Base-by-base conservation (phyloP, 2,888 invertebrate genomes). In the Lathronympha strigana region DNA sequence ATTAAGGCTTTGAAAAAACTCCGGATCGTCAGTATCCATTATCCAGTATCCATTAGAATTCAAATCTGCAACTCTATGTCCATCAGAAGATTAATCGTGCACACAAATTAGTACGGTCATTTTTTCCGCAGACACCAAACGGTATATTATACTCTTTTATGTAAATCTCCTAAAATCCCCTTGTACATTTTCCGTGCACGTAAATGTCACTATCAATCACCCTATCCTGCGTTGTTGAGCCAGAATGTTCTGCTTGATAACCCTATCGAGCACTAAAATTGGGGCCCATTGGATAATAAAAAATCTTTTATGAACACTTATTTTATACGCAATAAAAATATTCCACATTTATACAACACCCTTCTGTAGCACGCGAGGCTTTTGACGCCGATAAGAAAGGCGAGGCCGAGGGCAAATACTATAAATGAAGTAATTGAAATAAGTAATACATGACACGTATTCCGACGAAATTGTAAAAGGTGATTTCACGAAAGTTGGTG, bases 251-350 rank as follows among this genome's bases (percentile, higher is more conserved):
- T 60, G 58, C 58, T 64, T 64, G 64, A 64, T 64, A 64, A 64
- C 64, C 60, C 64, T 64, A 64, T 64, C 64, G 64, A 64, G 60
- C 60, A 64, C 64, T 64, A 64, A 64, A 64, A 64, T 64, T 64
- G 64, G 51, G 51, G 36, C 64, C 60, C 53, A 64, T 64, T 47
- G 60, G 60, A 64, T 64, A 64, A 47, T 64, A 64, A 64, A 64
- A 63, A 64, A 64, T 36, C 53, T 60, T 64, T 64, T 64, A 64
- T 64, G 60, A 53, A 47, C 64, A 64, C 64, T 57, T 60, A 64
- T 53, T 64, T 64, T 60, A 64, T 64, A 38, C 45, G 53, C 36
- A 64, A 58, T 60, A 64, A 64, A 63, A 64, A 63, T 60, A 60
- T 60, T 64, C 51, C 45, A 47, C 53, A 38, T 64, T 64, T 64